Base-by-base conservation (phyloP, 2,888 invertebrate species). In the Ophion obscuratus region DNA sequence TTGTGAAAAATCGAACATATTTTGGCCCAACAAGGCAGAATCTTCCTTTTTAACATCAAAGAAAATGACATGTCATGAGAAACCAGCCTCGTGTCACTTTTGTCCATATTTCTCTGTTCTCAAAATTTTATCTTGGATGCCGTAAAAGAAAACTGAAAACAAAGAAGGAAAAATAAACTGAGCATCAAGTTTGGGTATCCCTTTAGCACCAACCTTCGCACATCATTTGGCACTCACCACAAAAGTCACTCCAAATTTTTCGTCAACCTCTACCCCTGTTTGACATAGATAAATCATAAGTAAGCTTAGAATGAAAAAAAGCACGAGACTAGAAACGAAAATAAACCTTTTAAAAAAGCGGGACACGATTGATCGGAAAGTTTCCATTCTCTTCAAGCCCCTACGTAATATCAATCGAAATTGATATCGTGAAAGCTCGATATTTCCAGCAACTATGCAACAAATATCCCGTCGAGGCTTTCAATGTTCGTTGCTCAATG, bases 241-340 rank as follows among this genome's bases (percentile, higher is more conserved):
- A 53, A 67, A 62, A 61, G 84, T 81, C 81, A 81, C 4, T 68
- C 31, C n/a, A 85, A 85, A 85, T 81, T 74, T 31, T 31, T 73
- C 57, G 80, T 77, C 1, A 67, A 77, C n/a, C 17, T 62, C 27
- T 24, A 61, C 17, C 53, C 14, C 6, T 44, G 44, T 61, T 53
- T 27, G 9, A 36, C 24, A 14, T 61, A 40, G 7, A 64, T 0
- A 67, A 62, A 73, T 31, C 36, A 64, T 9, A n/a, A 47, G 36
- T 47, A 27, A 3, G 1, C 1, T 10, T 7, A 36, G 3, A 64
- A 64, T 31, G n/a, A 14, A 11, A 64, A 3, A 10, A 47, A 53
- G 1, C n/a, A 7, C 11, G 31, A 5, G 10, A 31, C 0, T 2
- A 20, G 17, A 47, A 64, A 17, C 10, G 9, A 47, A 24, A 31